Conservation (phyloP, 2,797 vertebrate species). For the Etheostoma perlongum region DNA sequence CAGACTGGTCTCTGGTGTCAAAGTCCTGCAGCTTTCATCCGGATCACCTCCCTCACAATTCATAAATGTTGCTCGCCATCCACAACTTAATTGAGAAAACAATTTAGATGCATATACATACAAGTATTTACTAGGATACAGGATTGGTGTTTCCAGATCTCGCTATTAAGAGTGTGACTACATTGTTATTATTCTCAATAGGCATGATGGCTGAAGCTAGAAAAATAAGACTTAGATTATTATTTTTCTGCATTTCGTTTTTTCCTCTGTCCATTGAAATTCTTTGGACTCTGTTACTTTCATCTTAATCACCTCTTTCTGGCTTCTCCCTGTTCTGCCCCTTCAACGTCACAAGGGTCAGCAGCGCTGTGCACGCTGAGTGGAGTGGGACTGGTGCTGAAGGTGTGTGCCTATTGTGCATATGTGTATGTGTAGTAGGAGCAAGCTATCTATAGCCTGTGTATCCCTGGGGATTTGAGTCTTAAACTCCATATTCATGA, state of each 20-base stretch:
- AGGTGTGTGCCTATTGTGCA: constrained; percentile 40
- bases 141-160: neutral
- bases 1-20: no score
- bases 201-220: constrained; percentile 8
- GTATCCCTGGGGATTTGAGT: constrained; percentile 85
- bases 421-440: constrained; percentile 54
- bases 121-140: neutral
- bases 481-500: constrained; percentile 90
- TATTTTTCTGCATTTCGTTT: constrained; percentile 41
- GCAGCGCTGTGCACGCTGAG: constrained; percentile 42
- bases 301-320: constrained; percentile 63
- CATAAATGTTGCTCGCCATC: neutral
- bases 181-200: constrained; percentile 2
- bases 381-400: constrained; percentile 44
- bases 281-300: constrained; percentile 56
- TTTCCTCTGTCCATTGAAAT: constrained; percentile 37
- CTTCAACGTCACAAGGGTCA: constrained; percentile 64
- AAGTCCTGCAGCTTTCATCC: neutral
- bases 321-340: constrained; percentile 41
- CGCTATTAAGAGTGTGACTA: neutral
- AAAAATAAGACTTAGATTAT: constrained; percentile 9
- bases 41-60: neutral
- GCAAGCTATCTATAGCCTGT: constrained; percentile 85
- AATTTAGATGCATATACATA: neutral
- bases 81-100: constrained; percentile 1